Evolutionary conservation across 2,888 invertebrate species (phyloP).

Genomic region (Sialis fuliginosa): DNA sequence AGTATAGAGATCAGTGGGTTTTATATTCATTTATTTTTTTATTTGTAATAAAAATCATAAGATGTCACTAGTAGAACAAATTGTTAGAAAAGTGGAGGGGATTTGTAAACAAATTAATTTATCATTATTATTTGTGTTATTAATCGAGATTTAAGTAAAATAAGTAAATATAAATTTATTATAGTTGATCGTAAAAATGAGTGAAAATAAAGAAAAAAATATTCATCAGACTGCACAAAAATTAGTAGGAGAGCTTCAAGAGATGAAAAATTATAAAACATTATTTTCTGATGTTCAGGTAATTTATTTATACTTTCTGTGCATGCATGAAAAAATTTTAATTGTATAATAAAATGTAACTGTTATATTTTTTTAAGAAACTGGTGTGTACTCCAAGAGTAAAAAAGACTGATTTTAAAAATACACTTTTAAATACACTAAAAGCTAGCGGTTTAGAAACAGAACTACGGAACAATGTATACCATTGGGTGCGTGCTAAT

Average conservation of each 20-base stretch:
- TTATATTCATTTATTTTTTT: too few relatives aligned
- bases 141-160: not conserved
- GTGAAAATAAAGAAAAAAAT: constrained; percentile 16
- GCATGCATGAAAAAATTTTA: not conserved
- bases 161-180: not conserved
- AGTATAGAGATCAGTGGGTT: too few relatives aligned
- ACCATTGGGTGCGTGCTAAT: constrained; percentile 55
- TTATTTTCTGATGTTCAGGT: constrained; percentile 70
- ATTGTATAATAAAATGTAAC: constrained; percentile 4
- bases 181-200: not conserved
- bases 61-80: not conserved
- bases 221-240: constrained; percentile 60
- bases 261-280: constrained; percentile 54
- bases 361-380: constrained; percentile 33
- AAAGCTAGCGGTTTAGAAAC: constrained; percentile 64
- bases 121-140: not conserved
- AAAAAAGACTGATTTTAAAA: constrained; percentile 59
- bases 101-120: constrained; percentile 1
- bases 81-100: not conserved
- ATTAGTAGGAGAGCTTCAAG: constrained; percentile 63
- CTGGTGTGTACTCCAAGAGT: constrained; percentile 60
- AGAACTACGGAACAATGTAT: constrained; percentile 67
- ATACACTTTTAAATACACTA: constrained; percentile 56
- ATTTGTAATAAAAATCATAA: too few relatives aligned
- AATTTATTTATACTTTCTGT: constrained; percentile 11